Conservation (phyloP, 2,113 vertebrate genomes). For the Brienomyrus brachyistius region DNA sequence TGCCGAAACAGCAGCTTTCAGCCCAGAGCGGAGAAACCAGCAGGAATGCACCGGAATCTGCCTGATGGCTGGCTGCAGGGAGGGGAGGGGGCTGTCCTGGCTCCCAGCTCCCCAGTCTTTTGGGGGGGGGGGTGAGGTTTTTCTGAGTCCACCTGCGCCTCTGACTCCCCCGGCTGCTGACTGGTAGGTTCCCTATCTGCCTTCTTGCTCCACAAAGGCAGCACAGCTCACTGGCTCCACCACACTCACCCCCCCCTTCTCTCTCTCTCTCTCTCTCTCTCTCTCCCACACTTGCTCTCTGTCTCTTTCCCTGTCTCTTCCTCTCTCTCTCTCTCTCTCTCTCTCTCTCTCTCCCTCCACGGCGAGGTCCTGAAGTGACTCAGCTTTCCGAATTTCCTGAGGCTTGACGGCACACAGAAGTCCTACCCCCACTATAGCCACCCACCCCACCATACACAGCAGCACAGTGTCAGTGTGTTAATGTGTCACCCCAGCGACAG, state of each 20-base stretch:
- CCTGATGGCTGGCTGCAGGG: neutral
- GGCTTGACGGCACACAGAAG: neutral
- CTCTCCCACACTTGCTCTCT: neutral
- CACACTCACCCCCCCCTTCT: neutral
- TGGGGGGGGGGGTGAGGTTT: neutral
- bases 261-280: neutral
- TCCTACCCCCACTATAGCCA: neutral
- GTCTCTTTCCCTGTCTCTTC: neutral
- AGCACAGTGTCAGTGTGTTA: neutral
- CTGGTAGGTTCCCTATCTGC: neutral
- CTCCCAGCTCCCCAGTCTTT: neutral
- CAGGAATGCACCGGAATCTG: neutral
- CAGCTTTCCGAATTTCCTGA: slow-evolving; percentile 24
- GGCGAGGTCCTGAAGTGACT: neutral
- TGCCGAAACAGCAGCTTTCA: neutral
- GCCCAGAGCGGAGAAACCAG: neutral
- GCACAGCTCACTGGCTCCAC: neutral
- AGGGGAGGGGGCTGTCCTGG: neutral
- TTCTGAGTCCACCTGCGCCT: neutral
- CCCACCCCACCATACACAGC: neutral
- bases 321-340: neutral
- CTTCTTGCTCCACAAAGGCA: neutral
- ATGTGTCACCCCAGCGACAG: neutral
- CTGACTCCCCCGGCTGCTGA: neutral
- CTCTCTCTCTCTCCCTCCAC: neutral